Evolutionary conservation across 2,113 vertebrate genomes (phyloP).

Genomic region (Brachypodius melanocephalos): DNA sequence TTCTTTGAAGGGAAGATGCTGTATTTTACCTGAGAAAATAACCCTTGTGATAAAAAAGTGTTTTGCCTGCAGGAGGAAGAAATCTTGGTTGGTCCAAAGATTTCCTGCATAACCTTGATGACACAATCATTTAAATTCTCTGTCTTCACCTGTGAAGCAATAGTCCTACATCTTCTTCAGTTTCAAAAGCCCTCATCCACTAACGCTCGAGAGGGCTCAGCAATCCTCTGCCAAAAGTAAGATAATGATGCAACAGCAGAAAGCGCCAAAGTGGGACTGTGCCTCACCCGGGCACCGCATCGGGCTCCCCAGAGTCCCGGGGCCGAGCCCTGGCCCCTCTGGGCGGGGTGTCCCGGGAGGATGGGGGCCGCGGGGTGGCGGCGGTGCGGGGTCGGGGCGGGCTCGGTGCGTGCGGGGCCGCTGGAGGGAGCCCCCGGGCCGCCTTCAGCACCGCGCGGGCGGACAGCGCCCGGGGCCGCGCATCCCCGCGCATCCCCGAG

Average conservation of each 20-base stretch:
- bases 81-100: background rate
- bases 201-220: background rate
- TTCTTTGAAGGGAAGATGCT: background rate
- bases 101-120: background rate
- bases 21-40: background rate
- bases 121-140: background rate
- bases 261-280: background rate
- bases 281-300: fast-evolving
- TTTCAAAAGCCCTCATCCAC: background rate
- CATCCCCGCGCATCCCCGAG: background rate
- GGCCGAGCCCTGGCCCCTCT: background rate
- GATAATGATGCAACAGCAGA: fast-evolving
- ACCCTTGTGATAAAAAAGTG: background rate
- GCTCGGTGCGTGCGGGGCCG: background rate
- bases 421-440: conserved; percentile 5
- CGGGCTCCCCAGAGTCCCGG: fast-evolving
- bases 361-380: background rate
- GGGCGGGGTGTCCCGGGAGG: background rate
- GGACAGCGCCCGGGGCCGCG: background rate
- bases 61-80: background rate
- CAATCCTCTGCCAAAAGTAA: background rate
- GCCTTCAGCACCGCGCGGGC: background rate
- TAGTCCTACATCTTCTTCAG: background rate
- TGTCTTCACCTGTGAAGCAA: background rate
- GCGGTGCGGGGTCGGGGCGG: background rate